Percentiles rank a stretch among this genome's conserved stretches.
These are phyloP conservation scores for Bradypodion ventrale DNA, from an alignment of 2,797 vertebrate genomes.

Conservation along the genomic window DNA sequence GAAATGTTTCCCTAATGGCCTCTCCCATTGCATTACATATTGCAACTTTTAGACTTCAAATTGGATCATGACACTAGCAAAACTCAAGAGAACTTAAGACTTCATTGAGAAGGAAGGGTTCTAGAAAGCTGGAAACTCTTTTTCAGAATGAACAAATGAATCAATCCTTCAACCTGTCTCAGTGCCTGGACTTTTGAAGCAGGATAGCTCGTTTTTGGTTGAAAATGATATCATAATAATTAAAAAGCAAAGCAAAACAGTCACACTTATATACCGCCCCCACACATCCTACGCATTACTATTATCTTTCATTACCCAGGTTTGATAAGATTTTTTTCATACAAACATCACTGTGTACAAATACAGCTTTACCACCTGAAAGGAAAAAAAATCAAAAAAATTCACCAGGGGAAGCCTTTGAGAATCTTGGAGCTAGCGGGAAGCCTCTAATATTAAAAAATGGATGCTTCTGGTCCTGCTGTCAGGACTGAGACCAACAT, in stretches of 20 bases:
- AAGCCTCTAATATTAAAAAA: too few species aligned
- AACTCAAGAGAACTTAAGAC: not conserved
- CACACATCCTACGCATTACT: too few species aligned
- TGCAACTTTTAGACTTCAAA: too few species aligned
- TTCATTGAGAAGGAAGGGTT: not conserved
- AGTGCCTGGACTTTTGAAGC: not conserved
- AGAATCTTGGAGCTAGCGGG: too few species aligned
- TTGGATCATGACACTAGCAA: not conserved
- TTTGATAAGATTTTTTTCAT: not conserved
- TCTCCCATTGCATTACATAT: not conserved
- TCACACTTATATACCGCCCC: too few species aligned
- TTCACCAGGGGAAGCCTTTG: too few species aligned
- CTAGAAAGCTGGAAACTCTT: not conserved
- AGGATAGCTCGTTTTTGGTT: not conserved
- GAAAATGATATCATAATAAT: conserved; percentile 36
- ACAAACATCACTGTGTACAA: not conserved
- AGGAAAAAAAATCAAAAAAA: too few species aligned
- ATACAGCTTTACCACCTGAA: not conserved
- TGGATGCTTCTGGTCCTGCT: too few species aligned
- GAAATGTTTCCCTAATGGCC: not conserved
- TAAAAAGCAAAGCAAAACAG: too few species aligned
- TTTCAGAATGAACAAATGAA: not conserved
- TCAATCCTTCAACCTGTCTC: not conserved
- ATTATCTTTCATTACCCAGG: not conserved
- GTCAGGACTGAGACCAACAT: too few species aligned